These are phyloP conservation scores for Scaptomyza pallida DNA, from an alignment of 1,140 invertebrate species.

Conservation along the genomic window DNA sequence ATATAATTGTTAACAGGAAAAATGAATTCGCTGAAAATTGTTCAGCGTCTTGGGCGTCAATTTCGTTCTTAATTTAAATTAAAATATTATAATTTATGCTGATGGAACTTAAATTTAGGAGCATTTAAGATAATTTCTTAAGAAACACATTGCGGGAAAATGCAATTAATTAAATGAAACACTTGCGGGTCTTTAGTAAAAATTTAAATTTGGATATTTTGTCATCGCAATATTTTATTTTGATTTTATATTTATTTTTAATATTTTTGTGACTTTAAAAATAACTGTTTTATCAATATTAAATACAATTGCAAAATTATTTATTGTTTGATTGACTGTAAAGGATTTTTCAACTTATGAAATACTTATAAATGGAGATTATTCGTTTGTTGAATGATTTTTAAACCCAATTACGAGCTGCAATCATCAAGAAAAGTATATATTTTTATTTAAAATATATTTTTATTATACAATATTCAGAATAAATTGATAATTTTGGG, in stretches of 20 bases:
- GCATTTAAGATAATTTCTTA: background rate
- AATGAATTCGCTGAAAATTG: slow-evolving; percentile 39
- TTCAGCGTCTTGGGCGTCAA: background rate
- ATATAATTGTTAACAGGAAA: slow-evolving; percentile 23
- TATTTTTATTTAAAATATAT: too few species aligned
- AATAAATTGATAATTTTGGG: background rate
- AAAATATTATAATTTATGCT: slow-evolving; percentile 16
- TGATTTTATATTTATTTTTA: background rate
- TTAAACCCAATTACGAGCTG: too few species aligned
- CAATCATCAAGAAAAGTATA: too few species aligned
- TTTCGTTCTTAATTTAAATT: slow-evolving; percentile 16
- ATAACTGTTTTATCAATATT: too few species aligned
- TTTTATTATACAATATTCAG: too few species aligned
- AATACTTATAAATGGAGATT: too few species aligned
- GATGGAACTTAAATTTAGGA: slow-evolving; percentile 13
- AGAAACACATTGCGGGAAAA: background rate
- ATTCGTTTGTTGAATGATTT: too few species aligned
- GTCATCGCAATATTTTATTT: background rate
- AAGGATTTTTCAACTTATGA: too few species aligned
- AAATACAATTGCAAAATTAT: too few species aligned
- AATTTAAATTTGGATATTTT: background rate
- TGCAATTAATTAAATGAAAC: slow-evolving; percentile 11
- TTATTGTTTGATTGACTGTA: too few species aligned
- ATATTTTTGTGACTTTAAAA: too few species aligned
- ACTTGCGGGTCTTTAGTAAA: background rate